Evolutionary conservation across 2,888 invertebrate genomes (phyloP).

Genomic region (Caenorhabditis sulstoni): DNA sequence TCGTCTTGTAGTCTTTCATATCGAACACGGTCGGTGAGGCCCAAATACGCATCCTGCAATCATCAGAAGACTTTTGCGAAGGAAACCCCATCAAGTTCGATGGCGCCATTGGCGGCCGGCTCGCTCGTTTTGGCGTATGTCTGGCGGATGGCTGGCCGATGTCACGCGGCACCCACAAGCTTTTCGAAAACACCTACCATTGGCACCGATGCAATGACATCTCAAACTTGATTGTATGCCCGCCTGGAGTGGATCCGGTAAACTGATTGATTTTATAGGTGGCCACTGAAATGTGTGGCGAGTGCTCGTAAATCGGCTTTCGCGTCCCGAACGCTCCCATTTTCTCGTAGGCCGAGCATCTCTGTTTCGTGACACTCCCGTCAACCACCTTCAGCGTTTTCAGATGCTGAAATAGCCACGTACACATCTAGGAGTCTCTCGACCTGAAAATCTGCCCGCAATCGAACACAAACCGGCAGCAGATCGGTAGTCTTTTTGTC

Average conservation of each 20-base stretch:
- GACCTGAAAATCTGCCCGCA: too few species aligned
- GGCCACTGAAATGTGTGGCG: slow-evolving; percentile 12
- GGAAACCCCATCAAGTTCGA: too few species aligned
- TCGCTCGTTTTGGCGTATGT: too few species aligned
- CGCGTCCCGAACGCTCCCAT: neutral
- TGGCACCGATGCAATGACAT: slow-evolving; percentile 21
- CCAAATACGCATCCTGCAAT: slow-evolving; percentile 46
- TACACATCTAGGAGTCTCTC: too few species aligned
- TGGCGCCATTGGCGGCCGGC: too few species aligned
- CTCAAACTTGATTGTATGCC: neutral
- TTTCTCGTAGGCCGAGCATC: slow-evolving; percentile 20
- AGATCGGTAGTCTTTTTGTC: slow-evolving; percentile 13
- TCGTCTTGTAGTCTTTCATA: neutral
- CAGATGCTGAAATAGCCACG: too few species aligned
- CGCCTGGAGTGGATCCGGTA: too few species aligned
- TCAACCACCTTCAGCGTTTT: neutral
- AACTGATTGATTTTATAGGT: neutral
- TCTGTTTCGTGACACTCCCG: neutral
- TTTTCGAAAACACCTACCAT: too few species aligned
- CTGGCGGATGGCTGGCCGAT: too few species aligned
- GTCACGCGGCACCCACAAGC: too few species aligned
- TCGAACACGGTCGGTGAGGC: too few species aligned
- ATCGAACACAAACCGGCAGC: slow-evolving; percentile 6
- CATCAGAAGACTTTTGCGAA: neutral
- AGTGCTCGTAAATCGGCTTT: slow-evolving; percentile 28